phyloP scores from a whole-genome alignment of 1,140 invertebrate species.

The Fopius arisanus region DNA sequence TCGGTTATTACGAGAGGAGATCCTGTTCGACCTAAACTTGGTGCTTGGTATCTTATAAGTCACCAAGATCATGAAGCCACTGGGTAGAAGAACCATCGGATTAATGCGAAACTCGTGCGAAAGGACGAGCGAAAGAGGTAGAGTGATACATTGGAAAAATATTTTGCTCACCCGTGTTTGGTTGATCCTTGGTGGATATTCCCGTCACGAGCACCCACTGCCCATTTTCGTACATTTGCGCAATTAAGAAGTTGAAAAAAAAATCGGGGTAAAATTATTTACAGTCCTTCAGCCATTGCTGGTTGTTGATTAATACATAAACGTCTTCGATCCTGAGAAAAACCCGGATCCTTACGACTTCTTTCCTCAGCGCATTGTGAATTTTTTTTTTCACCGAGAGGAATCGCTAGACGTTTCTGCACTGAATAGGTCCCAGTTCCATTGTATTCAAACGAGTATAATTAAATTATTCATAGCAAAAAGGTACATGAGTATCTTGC shows the following conservation, averaged over 20 bases:
- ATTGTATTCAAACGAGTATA: slow-evolving; percentile 40
- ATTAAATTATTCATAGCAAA: slow-evolving; percentile 39
- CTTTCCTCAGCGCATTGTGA: neutral
- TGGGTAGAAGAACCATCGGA: too few relatives aligned
- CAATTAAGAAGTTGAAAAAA: too few relatives aligned
- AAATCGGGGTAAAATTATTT: neutral
- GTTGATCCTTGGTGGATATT: too few relatives aligned
- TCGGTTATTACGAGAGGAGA: slow-evolving; percentile 25
- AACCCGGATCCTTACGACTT: neutral
- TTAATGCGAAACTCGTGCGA: slow-evolving; percentile 26
- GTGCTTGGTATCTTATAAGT: too few relatives aligned
- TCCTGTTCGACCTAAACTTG: slow-evolving; percentile 4
- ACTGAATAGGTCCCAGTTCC: slow-evolving; percentile 28
- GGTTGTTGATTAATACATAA: neutral
- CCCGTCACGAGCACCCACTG: too few relatives aligned
- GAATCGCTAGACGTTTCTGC: slow-evolving; percentile 3
- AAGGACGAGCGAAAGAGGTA: neutral
- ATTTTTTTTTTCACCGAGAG: neutral
- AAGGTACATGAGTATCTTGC: slow-evolving; percentile 30
- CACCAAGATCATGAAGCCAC: too few relatives aligned
- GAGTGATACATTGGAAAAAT: slow-evolving; percentile 30
- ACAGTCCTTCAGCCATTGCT: neutral
- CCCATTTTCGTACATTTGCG: too few relatives aligned
- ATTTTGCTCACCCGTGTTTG: slow-evolving; percentile 15
- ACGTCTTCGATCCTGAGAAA: neutral